Base-by-base conservation (phyloP, 1,140 invertebrate species). In the Drosophila orena region DNA sequence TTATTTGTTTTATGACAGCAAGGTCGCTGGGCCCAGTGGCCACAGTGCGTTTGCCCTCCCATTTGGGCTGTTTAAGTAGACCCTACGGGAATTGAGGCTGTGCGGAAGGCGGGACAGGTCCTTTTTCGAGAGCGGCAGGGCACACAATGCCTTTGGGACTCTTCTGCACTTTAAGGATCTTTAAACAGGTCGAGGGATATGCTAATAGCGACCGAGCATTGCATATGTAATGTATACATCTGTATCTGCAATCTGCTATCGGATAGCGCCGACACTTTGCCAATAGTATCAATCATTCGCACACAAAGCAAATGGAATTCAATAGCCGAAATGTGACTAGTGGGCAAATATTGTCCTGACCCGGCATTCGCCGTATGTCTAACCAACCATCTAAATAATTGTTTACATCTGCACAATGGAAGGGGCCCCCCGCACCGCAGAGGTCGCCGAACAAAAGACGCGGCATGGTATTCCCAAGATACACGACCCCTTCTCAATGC, bases 1-100 rank as follows among this genome's bases (percentile, higher is more conserved):
- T 88, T 86, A 86, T 86, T 86, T 86, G 81, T 86, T 81, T 86
- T 86, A 86, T 81, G 83, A 81, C 81, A 86, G 75, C 75, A 78
- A 71, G 71, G 58, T 75, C 60, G 68, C 50, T 50, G 50, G 27
- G 47, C 42, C 58, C 52, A 37, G n/a, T n/a, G n/a, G 55, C 65
- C 44, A 22, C 58, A 37, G 44, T 57, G 46, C 57, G 20, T 42
- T 10, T 47, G 8, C 17, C 20, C 12, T 10, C 22, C 22, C 27
- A 11, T 38, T 57, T 49, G 2, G 35, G 43, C 68, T 49, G 49
- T 71, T 71, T 71, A 71, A 57, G 53, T 35, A 24, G 66, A 59
- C 71, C 60, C 77, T 52, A 38, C 46, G 66, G 73, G 80, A 71
- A 71, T 71, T 57, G 65, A 70, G 68, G 65, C 68, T 71, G 66